Evolutionary conservation across 2,888 invertebrate genomes (phyloP), one percentile per base, ranked within the genome.

Genomic region (Nemapogon koenigi): DNA sequence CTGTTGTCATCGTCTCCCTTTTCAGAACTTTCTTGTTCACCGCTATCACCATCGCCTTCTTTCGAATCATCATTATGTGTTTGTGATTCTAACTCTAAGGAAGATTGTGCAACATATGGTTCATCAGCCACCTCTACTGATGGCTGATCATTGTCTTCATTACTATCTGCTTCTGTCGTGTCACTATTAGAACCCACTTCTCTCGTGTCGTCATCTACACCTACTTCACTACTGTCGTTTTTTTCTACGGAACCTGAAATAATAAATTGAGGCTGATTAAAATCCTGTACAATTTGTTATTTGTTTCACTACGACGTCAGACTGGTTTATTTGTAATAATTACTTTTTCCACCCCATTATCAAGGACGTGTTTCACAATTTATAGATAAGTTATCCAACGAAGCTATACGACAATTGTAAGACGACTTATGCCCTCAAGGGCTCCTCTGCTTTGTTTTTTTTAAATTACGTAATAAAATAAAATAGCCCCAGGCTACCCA

Each of bases 161-260:
- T 40, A 15, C 35, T 41, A 33, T 45, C 42, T 15, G 39, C 49
- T 40, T 52, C 56, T 44, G 58, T 58, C 16, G 52, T 69, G 46
- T 62, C 69, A 59, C 76, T 75, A 46, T 52, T 57, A 52, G 73
- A 72, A 55, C 55, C 61, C 43, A 51, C 60, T 59, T 73, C 70
- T 57, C 63, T 70, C 59, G 71, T 65, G 54, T 70, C 67, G 54
- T 69, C 51, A 49, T 67, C 67, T 52, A 73, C 57, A 53, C 65
- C 70, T 53, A 66, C 61, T 69, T 81, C 81, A 67, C 65, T 69
- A 62, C 78, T 78, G 51, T 73, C 73, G 65, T 67, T 68, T 64
- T 76, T 76, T 62, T 72, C 76, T 49, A 59, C 59, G 58, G 75
- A 70, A 61, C 73, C 76, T 78, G 62, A 30, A 59, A 65, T 3